phyloP scores from a whole-genome alignment of 2,797 vertebrate genomes.

The Crocodylus rhombifer region DNA sequence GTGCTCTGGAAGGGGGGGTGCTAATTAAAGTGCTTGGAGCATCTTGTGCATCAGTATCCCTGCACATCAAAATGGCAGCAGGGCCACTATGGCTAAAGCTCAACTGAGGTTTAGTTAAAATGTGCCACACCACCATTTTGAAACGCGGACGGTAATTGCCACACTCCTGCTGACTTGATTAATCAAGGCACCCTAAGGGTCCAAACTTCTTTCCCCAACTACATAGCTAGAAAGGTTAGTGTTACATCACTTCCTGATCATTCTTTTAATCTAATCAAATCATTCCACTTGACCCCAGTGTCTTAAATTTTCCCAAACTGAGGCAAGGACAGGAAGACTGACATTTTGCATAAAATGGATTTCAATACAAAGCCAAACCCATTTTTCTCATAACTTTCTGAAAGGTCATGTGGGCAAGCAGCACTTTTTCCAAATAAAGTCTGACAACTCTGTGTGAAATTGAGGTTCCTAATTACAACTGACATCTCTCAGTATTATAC shows the following conservation, averaged over 20 bases:
- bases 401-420: neutral
- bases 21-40: no score
- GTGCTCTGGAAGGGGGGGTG: no score
- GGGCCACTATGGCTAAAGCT: no score
- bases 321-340: neutral
- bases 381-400: neutral
- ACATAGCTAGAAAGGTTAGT: neutral
- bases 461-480: slow-evolving; percentile 19
- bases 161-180: no score
- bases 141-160: no score
- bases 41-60: no score
- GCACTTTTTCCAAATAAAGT: slow-evolving; percentile 2
- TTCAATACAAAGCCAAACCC: neutral
- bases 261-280: neutral
- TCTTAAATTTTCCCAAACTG: neutral
- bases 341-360: fast-evolving
- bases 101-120: no score
- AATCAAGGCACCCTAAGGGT: neutral
- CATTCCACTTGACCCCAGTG: neutral
- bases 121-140: no score
- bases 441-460: slow-evolving; percentile 38
- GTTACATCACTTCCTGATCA: neutral
- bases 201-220: neutral
- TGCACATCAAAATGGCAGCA: no score
- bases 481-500: slow-evolving; percentile 9